phyloP scores from a whole-genome alignment of 2,113 vertebrate genomes.

The Cichladusa arquata region DNA sequence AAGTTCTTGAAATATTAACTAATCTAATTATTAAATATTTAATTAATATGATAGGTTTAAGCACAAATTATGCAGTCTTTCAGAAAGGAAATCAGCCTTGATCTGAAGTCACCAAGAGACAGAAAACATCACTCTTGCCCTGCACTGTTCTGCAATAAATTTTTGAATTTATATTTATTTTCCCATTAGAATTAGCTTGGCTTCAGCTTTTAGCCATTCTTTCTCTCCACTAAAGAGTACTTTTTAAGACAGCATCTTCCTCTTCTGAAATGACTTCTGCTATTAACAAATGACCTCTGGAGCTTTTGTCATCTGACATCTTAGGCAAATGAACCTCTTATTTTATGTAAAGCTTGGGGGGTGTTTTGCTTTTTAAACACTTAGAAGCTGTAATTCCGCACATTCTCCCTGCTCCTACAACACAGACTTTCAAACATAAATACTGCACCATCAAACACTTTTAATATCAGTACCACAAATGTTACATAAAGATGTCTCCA shows the following conservation, averaged over 20 bases:
- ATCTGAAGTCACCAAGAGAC: background rate
- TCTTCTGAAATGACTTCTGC: background rate
- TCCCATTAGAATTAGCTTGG: background rate
- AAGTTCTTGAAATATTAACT: background rate
- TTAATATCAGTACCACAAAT: background rate
- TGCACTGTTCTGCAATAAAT: background rate
- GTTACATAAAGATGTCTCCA: background rate
- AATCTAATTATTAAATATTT: background rate
- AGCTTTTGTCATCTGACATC: background rate
- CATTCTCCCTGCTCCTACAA: background rate
- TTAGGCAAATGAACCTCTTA: background rate
- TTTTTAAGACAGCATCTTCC: background rate
- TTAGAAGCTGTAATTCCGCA: background rate
- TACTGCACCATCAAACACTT: background rate
- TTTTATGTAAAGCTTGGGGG: background rate
- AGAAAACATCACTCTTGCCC: background rate
- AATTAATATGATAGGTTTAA: background rate
- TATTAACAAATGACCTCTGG: background rate
- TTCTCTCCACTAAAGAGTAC: background rate
- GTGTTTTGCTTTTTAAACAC: background rate
- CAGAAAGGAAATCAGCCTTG: background rate
- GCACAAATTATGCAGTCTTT: background rate
- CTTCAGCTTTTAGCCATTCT: background rate
- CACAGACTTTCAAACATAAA: background rate
- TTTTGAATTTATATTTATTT: background rate